phyloP scores from a whole-genome alignment of 2,888 invertebrate species.

The Schizotus pectinicornis region DNA sequence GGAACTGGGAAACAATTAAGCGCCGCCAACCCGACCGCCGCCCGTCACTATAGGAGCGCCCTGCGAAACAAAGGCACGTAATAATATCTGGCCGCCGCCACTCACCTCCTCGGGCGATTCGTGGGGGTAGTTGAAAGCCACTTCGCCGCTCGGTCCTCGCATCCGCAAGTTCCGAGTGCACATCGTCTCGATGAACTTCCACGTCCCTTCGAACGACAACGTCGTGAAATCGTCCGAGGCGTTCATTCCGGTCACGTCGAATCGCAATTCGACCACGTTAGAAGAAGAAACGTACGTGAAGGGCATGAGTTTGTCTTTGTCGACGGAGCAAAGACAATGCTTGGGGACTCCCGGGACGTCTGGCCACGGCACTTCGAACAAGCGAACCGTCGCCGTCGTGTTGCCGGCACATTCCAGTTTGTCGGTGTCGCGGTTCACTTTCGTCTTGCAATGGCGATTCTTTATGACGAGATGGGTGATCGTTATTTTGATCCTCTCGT shows the following conservation, averaged over 20 bases:
- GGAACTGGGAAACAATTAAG: too few relatives aligned
- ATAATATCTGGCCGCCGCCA: background rate
- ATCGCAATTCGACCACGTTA: constrained; percentile 79
- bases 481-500: constrained; percentile 79
- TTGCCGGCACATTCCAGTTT: constrained; percentile 76
- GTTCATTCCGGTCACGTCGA: constrained; percentile 83
- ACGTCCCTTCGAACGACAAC: constrained; percentile 83
- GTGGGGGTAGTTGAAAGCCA: constrained; percentile 63
- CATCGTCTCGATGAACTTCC: constrained; percentile 77
- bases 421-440: constrained; percentile 69
- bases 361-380: constrained; percentile 79
- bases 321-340: constrained; percentile 79
- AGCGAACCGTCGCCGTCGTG: constrained; percentile 71
- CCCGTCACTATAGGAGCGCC: too few relatives aligned
- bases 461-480: constrained; percentile 72
- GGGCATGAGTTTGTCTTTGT: constrained; percentile 60
- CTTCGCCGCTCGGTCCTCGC: constrained; percentile 78
- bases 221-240: constrained; percentile 85
- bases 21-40: too few relatives aligned
- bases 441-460: constrained; percentile 63
- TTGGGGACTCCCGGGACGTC: constrained; percentile 74
- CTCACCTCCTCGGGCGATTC: constrained; percentile 49
- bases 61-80: background rate
- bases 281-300: constrained; percentile 80
- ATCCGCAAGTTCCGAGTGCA: constrained; percentile 75